Evolutionary conservation across 2,797 vertebrate genomes (phyloP).

Genomic region (Thalassophryne amazonica): DNA sequence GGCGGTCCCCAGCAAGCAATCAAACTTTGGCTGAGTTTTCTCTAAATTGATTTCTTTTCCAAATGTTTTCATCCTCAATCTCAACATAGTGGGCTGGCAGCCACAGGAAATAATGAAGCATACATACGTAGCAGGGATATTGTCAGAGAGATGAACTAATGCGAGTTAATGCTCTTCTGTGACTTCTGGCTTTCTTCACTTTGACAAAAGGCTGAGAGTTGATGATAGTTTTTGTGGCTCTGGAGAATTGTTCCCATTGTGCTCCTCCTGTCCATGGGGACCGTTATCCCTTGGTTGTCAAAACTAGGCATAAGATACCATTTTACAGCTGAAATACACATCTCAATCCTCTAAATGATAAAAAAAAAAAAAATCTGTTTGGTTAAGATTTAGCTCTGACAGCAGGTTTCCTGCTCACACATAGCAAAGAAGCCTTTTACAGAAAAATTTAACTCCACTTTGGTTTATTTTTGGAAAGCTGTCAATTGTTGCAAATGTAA

Average conservation of each 20-base stretch:
- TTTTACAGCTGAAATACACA: conserved; percentile 24
- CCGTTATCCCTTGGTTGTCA: conserved; percentile 19
- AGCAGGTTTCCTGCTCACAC: conserved; percentile 16
- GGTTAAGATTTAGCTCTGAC: conserved; percentile 21
- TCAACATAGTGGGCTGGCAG: conserved; percentile 7
- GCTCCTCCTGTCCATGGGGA: conserved; percentile 35
- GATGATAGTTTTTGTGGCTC: conserved; percentile 32
- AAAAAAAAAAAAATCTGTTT: conserved; percentile 1
- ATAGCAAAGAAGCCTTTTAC: conserved; percentile 11
- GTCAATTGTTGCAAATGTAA: conserved; percentile 6
- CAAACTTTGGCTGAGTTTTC: conserved; percentile 31
- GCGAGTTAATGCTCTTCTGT: conserved; percentile 22
- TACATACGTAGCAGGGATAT: conserved; percentile 1
- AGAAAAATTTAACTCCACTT: conserved; percentile 11
- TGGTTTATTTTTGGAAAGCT: conserved; percentile 24
- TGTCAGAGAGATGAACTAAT: conserved; percentile 35
- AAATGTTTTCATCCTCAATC: conserved; percentile 24
- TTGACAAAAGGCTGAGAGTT: conserved; percentile 18
- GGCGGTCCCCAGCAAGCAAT: conserved; percentile 31
- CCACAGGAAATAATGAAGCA: not conserved
- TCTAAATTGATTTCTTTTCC: conserved; percentile 23
- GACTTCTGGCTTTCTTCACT: conserved; percentile 16
- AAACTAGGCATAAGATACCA: conserved; percentile 11
- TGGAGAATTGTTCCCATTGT: conserved; percentile 22
- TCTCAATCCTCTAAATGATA: conserved; percentile 1